phyloP scores from a whole-genome alignment of 2,888 invertebrate species.

The Mythimna lalbum region DNA sequence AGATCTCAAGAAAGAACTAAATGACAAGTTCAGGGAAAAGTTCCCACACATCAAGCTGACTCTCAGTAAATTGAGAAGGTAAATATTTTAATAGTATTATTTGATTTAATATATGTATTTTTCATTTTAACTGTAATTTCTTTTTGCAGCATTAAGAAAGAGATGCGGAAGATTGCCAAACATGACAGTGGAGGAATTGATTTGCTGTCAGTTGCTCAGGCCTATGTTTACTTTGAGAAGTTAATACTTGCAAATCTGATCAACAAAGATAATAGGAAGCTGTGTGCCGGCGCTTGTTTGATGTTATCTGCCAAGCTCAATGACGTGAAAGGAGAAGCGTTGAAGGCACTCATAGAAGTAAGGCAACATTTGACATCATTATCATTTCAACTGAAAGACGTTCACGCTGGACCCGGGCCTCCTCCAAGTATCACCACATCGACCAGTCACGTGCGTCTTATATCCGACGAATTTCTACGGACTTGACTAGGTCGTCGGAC shows the following conservation, averaged over 20 bases:
- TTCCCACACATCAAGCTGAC: conserved; percentile 98
- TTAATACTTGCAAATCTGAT: conserved; percentile 97
- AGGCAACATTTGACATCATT: conserved; percentile 18
- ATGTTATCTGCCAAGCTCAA: conserved; percentile 98
- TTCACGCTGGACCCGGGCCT: not conserved
- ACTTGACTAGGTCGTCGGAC: not conserved
- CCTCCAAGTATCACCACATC: not conserved
- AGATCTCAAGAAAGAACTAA: conserved; percentile 98
- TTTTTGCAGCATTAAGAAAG: conserved; percentile 95
- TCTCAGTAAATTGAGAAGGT: conserved; percentile 98
- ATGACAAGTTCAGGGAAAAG: conserved; percentile 98
- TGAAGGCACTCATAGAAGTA: conserved; percentile 97
- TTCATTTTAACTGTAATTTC: conserved; percentile 6
- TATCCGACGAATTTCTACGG: not conserved
- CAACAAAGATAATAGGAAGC: conserved; percentile 98
- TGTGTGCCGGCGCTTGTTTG: conserved; percentile 98
- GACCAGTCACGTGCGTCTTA: not conserved
- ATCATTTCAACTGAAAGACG: not conserved
- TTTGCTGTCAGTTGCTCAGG: conserved; percentile 97
- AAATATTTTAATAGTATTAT: conserved; percentile 53
- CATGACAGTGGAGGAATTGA: conserved; percentile 95
- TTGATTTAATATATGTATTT: not conserved
- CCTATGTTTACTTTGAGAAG: conserved; percentile 99
- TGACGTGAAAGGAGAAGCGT: conserved; percentile 97
- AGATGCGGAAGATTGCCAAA: conserved; percentile 98